Evolutionary conservation across 1,140 invertebrate genomes (phyloP), one percentile per base, ranked within the genome.

Genomic region (Brachionus paranguensis): DNA sequence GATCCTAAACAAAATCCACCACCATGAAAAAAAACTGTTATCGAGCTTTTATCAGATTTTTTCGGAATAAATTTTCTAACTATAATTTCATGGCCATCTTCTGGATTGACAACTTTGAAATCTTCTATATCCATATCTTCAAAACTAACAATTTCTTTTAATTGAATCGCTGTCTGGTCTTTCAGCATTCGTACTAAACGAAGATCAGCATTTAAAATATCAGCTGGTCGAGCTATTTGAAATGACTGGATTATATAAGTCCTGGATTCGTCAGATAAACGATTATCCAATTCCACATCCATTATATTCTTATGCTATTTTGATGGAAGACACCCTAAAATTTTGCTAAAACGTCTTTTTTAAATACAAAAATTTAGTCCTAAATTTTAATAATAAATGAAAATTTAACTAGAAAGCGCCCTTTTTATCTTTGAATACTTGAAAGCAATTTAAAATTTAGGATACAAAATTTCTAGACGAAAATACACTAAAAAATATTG

Each of bases 21-120:
- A 20, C 81, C 81, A 72, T 83, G 81, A 47, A 83, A 47, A 72
- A 43, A 83, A 11, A 83, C 27, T 81, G 78, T 81, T 68, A 81
- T 60, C 2, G 60, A 10, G 12, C 17, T 7, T 41, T 55, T 17
- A 64, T 17, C 41, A 24, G 29, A 41, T 20, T 43, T 68, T 37
- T 60, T 81, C 3, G 78, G 78, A 27, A 45, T 17, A 68, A 33
- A 64, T 68, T 64, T 60, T 60, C 53, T 24, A 27, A 68, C 78
- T 20, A 68, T 2, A 14, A 81, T 81, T 29, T 81, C 14, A 81
- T 60, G 53, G 17, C 20, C 33, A 60, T 81, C 78, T 27, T 10
- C 20, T 45, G 53, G 53, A 45, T 81, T 81, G 11, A 37, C 43
- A 60, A 81, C 41, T 5, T 1, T 10, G 6, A 81, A n/a, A 60